phyloP scores from a whole-genome alignment of 2,888 invertebrate genomes.

The Folsomia manolachei region DNA sequence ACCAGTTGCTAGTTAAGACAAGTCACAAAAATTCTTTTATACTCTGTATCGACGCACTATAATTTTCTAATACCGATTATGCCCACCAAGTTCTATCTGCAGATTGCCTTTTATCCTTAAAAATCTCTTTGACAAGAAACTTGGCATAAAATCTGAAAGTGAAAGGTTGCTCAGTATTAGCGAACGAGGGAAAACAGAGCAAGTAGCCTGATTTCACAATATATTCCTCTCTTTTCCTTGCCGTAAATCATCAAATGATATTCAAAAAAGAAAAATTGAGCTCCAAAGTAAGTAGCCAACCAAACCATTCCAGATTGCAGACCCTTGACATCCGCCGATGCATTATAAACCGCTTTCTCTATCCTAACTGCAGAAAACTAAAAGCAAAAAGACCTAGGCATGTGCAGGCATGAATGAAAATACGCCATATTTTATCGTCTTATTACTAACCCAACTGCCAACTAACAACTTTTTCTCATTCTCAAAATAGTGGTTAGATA shows the following conservation, averaged over 20 bases:
- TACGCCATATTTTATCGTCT: background rate
- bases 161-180: background rate
- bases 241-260: slow-evolving; percentile 22
- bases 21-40: no score
- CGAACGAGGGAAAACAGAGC: background rate
- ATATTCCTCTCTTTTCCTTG: background rate
- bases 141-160: background rate
- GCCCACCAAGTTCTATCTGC: no score
- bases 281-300: slow-evolving; percentile 18
- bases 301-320: background rate
- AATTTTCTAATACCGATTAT: no score
- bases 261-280: slow-evolving; percentile 20
- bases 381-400: no score
- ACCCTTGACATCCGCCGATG: slow-evolving; percentile 1
- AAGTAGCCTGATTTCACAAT: background rate
- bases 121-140: background rate
- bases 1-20: no score
- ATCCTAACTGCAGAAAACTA: no score
- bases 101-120: slow-evolving; percentile 12
- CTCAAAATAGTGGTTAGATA: no score
- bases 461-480: slow-evolving; percentile 17
- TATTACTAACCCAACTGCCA: slow-evolving; percentile 13
- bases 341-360: slow-evolving; percentile 9
- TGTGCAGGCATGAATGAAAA: background rate
- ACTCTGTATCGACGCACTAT: no score